Evolutionary conservation across 1,140 invertebrate genomes (phyloP).

Genomic region (Druon quercuslanigerum): DNA sequence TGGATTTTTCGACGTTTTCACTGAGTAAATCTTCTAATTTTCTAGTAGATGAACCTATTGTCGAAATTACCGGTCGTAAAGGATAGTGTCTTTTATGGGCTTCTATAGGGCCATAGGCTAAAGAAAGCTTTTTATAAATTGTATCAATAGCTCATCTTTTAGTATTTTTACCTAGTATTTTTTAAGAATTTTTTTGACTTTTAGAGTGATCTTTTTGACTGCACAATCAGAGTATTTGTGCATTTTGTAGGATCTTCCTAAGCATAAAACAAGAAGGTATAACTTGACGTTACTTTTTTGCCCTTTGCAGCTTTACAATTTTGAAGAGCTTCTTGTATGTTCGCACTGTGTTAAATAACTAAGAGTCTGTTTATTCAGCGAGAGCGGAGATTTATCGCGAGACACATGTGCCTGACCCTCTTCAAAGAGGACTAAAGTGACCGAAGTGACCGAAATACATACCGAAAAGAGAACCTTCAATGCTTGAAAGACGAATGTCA

Average conservation of each 20-base stretch:
- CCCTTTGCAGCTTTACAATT: conserved; percentile 17
- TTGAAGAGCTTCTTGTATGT: conserved; percentile 24
- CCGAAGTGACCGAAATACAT: conserved; percentile 40
- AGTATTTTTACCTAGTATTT: too few species aligned
- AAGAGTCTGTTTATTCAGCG: conserved; percentile 44
- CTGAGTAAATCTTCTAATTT: too few species aligned
- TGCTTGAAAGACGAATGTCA: conserved; percentile 32
- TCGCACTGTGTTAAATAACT: background rate
- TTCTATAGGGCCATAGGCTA: too few species aligned
- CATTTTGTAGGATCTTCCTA: background rate
- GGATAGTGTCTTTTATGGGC: too few species aligned
- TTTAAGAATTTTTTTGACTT: too few species aligned
- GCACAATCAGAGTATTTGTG: background rate
- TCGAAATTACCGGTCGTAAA: too few species aligned
- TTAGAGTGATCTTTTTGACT: background rate
- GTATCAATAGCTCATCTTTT: too few species aligned
- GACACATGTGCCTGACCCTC: conserved; percentile 27
- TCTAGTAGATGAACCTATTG: too few species aligned
- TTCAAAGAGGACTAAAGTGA: conserved; percentile 43
- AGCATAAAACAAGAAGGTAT: background rate
- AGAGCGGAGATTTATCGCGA: conserved; percentile 32
- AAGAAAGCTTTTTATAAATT: too few species aligned
- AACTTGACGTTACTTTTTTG: conserved; percentile 18
- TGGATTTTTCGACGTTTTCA: too few species aligned
- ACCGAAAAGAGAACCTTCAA: conserved; percentile 5